These are phyloP conservation scores for Lontra canadensis DNA, from an alignment of 2,113 vertebrate species.

Conservation along the genomic window DNA sequence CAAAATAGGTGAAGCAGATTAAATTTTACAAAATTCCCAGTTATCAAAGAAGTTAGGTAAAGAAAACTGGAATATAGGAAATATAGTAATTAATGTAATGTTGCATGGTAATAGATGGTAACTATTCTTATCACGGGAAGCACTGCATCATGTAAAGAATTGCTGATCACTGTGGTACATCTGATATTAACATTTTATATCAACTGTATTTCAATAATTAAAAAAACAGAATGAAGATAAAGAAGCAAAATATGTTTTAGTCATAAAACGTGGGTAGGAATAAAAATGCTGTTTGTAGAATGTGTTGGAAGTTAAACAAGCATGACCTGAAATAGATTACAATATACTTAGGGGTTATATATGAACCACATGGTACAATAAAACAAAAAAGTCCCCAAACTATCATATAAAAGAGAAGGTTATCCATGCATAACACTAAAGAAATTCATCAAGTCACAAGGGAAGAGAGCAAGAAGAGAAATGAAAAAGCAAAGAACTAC, in stretches of 20 bases:
- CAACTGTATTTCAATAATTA: neutral
- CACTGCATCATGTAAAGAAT: neutral
- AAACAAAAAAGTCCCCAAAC: neutral
- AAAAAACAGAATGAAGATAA: neutral
- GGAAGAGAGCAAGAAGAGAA: neutral
- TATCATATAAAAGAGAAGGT: neutral
- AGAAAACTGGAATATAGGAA: neutral
- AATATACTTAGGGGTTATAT: neutral
- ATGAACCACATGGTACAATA: neutral
- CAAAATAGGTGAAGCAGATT: neutral
- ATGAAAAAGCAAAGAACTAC: neutral
- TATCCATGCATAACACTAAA: neutral
- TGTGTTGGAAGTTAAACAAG: neutral
- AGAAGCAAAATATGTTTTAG: neutral
- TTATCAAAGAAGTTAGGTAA: neutral
- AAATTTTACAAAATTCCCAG: neutral
- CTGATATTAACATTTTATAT: neutral
- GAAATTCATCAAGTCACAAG: neutral
- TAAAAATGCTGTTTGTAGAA: neutral
- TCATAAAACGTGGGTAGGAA: neutral
- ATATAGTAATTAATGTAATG: neutral
- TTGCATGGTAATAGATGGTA: neutral
- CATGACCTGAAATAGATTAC: neutral
- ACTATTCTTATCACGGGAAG: neutral
- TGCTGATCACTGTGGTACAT: neutral